Conservation (phyloP, 2,797 vertebrate species). For the Spinus pinus region DNA sequence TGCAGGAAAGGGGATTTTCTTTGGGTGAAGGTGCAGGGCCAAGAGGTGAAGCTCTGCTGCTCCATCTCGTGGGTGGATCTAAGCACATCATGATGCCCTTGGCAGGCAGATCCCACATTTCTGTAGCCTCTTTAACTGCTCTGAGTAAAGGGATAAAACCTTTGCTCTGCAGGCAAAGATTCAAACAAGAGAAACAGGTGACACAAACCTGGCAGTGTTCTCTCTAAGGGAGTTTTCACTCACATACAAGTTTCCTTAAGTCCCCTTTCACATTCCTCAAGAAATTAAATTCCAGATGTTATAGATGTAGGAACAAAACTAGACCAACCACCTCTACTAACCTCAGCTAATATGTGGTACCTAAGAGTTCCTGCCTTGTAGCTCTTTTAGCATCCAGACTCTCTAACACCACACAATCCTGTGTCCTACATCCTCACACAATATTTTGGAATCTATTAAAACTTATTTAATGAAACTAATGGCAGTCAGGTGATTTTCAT, state of each 20-base stretch:
- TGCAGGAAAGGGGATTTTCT: background rate
- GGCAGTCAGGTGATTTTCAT: background rate
- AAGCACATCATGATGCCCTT: background rate
- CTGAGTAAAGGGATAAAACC: background rate
- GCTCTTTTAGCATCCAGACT: background rate
- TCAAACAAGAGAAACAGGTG: background rate
- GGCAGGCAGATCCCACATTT: background rate
- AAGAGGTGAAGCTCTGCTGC: background rate
- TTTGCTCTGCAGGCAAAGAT: background rate
- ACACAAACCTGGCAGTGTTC: accelerated
- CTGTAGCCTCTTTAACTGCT: background rate
- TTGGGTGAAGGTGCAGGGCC: background rate
- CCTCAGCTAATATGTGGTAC: background rate
- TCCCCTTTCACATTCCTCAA: background rate
- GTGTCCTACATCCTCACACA: background rate
- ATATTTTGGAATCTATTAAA: background rate
- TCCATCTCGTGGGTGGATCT: constrained; percentile 50
- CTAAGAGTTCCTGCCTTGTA: background rate
- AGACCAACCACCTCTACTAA: background rate
- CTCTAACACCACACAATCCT: background rate
- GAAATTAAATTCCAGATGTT: background rate
- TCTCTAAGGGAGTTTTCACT: background rate
- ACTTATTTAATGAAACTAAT: background rate
- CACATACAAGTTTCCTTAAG: background rate
- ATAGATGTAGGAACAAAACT: background rate